Evolutionary conservation across 2,113 vertebrate species (phyloP), one percentile per base, ranked within the genome.

Genomic region (Amphiprion ocellaris): DNA sequence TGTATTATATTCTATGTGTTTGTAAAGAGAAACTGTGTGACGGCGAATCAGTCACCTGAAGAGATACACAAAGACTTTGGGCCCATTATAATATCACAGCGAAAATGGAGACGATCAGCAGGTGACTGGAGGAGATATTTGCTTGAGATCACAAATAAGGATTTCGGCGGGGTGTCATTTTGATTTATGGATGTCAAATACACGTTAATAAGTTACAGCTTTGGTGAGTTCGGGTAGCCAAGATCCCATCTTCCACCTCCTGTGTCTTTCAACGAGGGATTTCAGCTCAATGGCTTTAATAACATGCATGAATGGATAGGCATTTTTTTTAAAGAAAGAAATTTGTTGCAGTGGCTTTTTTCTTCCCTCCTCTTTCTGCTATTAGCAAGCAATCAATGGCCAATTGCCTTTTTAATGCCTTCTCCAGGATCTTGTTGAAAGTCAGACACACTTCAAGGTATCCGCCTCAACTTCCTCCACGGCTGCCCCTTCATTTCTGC

Each of bases 211-310:
- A 94, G 84, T 85, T 52, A 92, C 92, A 90, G 94, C 90, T 93
- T 83, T 94, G 93, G 94, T 94, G 95, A 95, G 82, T 93, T 93
- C 89, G 92, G 94, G 90, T 95, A 94, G 92, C 81, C 92, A 94
- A 95, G 95, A 94, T 95, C 92, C 94, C 89, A 94, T 96, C 92
- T 94, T 93, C 90, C 93, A 94, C 94, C 93, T 94, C 90, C 84
- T 83, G 90, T 95, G 93, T 95, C 95, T 95, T 95, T 94, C 94
- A 94, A 88, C 84, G 81, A 41, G 89, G 93, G 92, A 95, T 95
- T 96, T 95, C 93, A 95, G 92, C 93, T 95, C 94, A 96, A 92
- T 92, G 95, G 90, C 94, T 97, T 97, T 97, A 97, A 97, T 98
- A 97, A 95, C 96, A 96, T 96, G 96, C 96, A 97, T 96, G 96